These are phyloP conservation scores for Hepsetus odoe DNA, from an alignment of 2,113 vertebrate genomes.

Conservation along the genomic window DNA sequence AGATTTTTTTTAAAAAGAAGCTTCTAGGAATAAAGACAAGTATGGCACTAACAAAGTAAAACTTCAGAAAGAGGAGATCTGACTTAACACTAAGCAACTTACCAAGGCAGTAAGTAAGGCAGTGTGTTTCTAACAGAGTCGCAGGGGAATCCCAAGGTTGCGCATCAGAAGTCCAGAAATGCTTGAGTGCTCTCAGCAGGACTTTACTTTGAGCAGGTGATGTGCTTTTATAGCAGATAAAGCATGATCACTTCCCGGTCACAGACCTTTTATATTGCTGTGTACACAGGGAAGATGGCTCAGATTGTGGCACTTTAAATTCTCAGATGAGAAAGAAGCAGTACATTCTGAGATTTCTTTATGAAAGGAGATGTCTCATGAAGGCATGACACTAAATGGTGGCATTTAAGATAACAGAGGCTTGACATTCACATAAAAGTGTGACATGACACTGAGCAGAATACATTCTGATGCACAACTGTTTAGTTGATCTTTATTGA, in stretches of 20 bases:
- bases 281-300: constrained; percentile 24
- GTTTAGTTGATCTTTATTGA: neutral
- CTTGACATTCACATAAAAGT: constrained; percentile 3
- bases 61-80: neutral
- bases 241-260: constrained; percentile 38
- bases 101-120: constrained; percentile 27
- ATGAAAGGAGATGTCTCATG: constrained; percentile 15
- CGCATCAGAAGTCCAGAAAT: constrained; percentile 7
- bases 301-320: constrained; percentile 17
- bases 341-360: constrained; percentile 6
- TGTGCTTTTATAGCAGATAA: constrained; percentile 48
- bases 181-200: constrained; percentile 1
- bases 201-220: constrained; percentile 44
- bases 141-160: constrained; percentile 43
- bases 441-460: neutral
- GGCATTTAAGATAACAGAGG: neutral
- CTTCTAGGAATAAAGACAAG: neutral
- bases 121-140: constrained; percentile 26
- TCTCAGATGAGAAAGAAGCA: neutral
- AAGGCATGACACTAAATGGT: constrained; percentile 33
- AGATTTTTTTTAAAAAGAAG: neutral
- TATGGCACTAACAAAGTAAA: neutral
- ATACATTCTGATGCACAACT: neutral
- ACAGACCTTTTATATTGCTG: constrained; percentile 48
- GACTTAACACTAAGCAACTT: constrained; percentile 19